Conservation (phyloP, 2,888 invertebrate genomes). For the Troides helena region DNA sequence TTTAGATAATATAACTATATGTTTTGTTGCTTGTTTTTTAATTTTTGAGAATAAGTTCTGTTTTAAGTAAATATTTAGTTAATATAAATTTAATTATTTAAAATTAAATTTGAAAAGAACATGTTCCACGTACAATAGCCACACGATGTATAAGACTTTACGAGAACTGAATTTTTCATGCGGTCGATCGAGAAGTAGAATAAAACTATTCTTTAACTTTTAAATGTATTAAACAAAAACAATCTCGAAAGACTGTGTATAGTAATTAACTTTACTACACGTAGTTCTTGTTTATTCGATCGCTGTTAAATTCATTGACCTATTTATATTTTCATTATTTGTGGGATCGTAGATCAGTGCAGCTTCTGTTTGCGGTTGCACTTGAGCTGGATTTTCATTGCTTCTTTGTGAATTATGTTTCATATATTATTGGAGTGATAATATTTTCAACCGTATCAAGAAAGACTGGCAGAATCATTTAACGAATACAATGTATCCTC, state of each 20-base stretch:
- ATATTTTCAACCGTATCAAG: conserved; percentile 2
- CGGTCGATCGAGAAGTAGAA: neutral
- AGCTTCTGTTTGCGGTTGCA: conserved; percentile 11
- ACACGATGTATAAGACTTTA: neutral
- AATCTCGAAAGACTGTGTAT: conserved; percentile 16
- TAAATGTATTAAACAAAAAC: neutral
- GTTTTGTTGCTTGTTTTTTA: conserved; percentile 53
- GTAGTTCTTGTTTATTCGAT: conserved; percentile 20
- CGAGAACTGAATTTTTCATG: neutral
- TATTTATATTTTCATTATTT: conserved; percentile 20
- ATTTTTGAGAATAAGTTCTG: conserved; percentile 48
- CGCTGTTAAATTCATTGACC: conserved; percentile 11
- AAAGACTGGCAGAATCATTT: conserved; percentile 17
- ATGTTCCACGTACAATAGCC: conserved; percentile 11
- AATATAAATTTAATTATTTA: conserved; percentile 27
- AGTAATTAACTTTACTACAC: conserved; percentile 21
- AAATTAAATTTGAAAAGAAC: neutral
- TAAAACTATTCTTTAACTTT: neutral
- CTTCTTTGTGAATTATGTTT: neutral
- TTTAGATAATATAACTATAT: conserved; percentile 37
- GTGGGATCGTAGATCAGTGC: neutral
- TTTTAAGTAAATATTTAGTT: conserved; percentile 36
- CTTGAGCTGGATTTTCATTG: conserved; percentile 23
- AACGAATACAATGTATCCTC: neutral
- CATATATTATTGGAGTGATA: neutral